Conservation (phyloP, 2,113 vertebrate species). For the Eleginops maclovinus region DNA sequence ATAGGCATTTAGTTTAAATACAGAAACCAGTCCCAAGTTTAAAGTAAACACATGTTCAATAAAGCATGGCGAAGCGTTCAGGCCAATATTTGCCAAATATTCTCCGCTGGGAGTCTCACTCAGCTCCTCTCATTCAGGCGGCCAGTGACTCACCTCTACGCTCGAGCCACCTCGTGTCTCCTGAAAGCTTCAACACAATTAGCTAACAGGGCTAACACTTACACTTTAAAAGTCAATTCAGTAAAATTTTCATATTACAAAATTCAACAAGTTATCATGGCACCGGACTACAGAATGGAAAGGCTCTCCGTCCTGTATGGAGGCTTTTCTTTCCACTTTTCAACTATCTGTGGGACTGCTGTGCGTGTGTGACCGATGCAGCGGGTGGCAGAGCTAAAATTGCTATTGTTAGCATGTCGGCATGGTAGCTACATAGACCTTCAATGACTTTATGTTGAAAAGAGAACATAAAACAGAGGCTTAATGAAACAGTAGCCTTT, state of each 20-base stretch:
- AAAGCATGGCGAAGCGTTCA: not conserved
- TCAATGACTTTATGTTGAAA: slow-evolving; percentile 71
- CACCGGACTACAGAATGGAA: not conserved
- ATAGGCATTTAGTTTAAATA: fast-evolving
- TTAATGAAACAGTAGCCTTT: not conserved
- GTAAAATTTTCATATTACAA: not conserved
- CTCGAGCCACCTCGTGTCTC: slow-evolving; percentile 86
- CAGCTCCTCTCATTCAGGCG: slow-evolving; percentile 66
- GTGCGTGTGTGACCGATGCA: slow-evolving; percentile 62
- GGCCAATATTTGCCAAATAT: slow-evolving; percentile 39
- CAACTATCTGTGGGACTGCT: slow-evolving; percentile 72
- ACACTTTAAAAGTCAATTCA: slow-evolving; percentile 34
- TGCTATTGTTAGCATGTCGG: slow-evolving; percentile 85
- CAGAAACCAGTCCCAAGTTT: not conserved
- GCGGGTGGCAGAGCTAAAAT: slow-evolving; percentile 82
- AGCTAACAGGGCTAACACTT: slow-evolving; percentile 79
- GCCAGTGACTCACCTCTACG: slow-evolving; percentile 84
- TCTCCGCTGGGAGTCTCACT: slow-evolving; percentile 80
- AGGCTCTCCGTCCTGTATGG: not conserved
- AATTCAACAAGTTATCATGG: slow-evolving; percentile 50
- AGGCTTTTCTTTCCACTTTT: slow-evolving; percentile 72
- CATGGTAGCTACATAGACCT: slow-evolving; percentile 73
- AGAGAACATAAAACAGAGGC: slow-evolving; percentile 23
- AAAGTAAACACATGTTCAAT: fast-evolving
- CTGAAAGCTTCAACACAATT: slow-evolving; percentile 79